These are phyloP conservation scores for Sinocyclocheilus anshuiensis DNA, from an alignment of 2,113 vertebrate genomes.

Conservation along the genomic window DNA sequence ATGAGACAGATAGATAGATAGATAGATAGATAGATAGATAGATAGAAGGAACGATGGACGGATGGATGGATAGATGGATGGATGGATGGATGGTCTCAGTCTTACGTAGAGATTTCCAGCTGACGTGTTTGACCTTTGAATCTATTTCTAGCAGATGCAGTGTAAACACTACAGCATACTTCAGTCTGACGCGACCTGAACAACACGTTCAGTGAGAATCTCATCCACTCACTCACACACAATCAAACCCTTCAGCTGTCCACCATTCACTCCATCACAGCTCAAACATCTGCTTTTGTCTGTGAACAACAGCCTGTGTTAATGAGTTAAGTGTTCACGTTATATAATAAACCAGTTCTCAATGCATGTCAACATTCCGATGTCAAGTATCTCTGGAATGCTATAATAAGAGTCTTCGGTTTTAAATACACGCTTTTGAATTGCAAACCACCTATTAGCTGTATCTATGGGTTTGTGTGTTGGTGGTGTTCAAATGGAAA, in stretches of 20 bases:
- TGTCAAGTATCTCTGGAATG: conserved; percentile 1
- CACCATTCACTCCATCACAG: neutral
- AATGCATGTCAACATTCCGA: neutral
- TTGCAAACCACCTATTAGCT: neutral
- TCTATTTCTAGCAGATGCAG: neutral
- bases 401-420: neutral
- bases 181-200: neutral
- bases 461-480: neutral
- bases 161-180: neutral
- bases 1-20: no score
- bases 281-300: neutral
- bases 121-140: conserved; percentile 3
- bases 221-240: neutral
- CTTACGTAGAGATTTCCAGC: neutral
- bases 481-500: neutral
- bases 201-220: neutral
- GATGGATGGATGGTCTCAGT: no score
- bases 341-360: neutral
- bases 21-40: no score
- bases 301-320: neutral
- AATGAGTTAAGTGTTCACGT: neutral
- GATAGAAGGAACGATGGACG: no score
- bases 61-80: no score
- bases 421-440: neutral
- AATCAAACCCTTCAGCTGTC: neutral